phyloP scores from a whole-genome alignment of 2,888 invertebrate genomes.

The Euzophera pinguis region DNA sequence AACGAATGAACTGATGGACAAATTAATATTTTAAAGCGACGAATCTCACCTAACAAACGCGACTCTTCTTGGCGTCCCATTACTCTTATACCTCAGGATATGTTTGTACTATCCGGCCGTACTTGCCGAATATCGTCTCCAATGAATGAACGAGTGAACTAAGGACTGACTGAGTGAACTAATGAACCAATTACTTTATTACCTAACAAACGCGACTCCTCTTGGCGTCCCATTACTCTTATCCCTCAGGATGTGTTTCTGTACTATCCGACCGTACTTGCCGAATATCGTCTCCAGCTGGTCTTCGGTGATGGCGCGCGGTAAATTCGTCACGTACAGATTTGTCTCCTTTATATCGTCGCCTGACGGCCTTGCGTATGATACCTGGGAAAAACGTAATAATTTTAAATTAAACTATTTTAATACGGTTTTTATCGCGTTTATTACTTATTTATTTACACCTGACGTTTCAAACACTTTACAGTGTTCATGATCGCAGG shows the following conservation, averaged over 20 bases:
- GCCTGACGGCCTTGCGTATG: slow-evolving; percentile 94
- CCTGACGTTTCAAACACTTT: too few species aligned
- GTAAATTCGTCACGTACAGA: slow-evolving; percentile 95
- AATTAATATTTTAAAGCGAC: background rate
- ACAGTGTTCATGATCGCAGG: too few species aligned
- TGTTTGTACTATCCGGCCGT: slow-evolving; percentile 95
- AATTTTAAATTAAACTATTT: too few species aligned
- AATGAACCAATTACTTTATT: slow-evolving; percentile 16
- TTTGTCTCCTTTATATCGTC: slow-evolving; percentile 97
- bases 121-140: slow-evolving; percentile 91
- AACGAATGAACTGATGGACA: too few species aligned
- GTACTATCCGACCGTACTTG: slow-evolving; percentile 93
- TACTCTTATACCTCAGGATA: slow-evolving; percentile 92
- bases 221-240: slow-evolving; percentile 92
- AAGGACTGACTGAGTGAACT: background rate
- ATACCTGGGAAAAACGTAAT: slow-evolving; percentile 79
- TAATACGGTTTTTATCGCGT: too few species aligned
- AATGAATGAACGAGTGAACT: slow-evolving; percentile 40
- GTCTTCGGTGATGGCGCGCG: slow-evolving; percentile 90
- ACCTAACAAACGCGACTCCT: slow-evolving; percentile 96
- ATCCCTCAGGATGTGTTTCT: slow-evolving; percentile 94
- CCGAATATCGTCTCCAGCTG: slow-evolving; percentile 92
- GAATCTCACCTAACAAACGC: slow-evolving; percentile 90
- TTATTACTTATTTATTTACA: too few species aligned
- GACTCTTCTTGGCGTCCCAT: slow-evolving; percentile 92